Percentiles rank a stretch among this genome's conserved stretches.
phyloP scores from a whole-genome alignment of 1,140 invertebrate species.

The Lerema accius region DNA sequence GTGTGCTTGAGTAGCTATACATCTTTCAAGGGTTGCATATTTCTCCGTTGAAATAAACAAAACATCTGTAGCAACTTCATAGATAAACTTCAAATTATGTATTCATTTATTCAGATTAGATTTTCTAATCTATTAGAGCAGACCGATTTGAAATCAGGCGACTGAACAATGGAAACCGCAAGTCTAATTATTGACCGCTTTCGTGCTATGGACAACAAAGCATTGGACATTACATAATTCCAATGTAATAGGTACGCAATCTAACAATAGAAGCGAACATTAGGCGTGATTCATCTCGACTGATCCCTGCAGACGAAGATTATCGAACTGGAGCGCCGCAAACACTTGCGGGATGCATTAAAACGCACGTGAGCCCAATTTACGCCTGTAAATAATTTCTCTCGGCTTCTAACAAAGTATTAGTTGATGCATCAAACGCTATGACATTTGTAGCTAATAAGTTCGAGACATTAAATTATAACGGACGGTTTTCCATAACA shows the following conservation, averaged over 20 bases:
- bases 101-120: conserved; percentile 9
- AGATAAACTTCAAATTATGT: background rate
- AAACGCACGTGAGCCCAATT: conserved; percentile 80
- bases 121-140: conserved; percentile 13
- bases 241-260: conserved; percentile 60
- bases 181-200: conserved; percentile 23
- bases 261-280: conserved; percentile 78
- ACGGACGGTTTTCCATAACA: conserved; percentile 46
- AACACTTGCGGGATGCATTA: conserved; percentile 78
- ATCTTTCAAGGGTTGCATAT: too few species aligned
- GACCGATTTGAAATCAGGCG: conserved; percentile 6
- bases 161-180: conserved; percentile 15
- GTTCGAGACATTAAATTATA: conserved; percentile 66
- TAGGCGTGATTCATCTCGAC: conserved; percentile 73
- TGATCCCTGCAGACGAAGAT: conserved; percentile 76
- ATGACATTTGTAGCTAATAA: conserved; percentile 73
- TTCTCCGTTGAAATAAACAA: background rate
- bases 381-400: conserved; percentile 69
- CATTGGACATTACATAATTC: conserved; percentile 70
- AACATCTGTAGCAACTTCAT: background rate
- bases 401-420: conserved; percentile 65
- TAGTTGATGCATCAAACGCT: conserved; percentile 73
- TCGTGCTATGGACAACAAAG: conserved; percentile 49
- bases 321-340: conserved; percentile 80
- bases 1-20: too few species aligned